Evolutionary conservation across 2,113 vertebrate species (phyloP).

Genomic region (Pomatostomus ruficeps): DNA sequence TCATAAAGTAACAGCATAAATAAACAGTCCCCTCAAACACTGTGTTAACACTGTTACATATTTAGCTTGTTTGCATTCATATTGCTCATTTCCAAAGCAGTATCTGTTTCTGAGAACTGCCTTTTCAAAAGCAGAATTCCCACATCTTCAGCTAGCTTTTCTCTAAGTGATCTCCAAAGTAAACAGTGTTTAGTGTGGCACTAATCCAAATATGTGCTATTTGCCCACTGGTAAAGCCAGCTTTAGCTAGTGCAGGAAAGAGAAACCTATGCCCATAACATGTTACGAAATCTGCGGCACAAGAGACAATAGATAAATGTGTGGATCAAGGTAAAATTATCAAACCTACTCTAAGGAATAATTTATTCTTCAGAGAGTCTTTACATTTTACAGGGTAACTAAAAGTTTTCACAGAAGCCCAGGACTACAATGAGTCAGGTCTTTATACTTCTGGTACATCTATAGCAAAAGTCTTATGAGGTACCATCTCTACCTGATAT

Average conservation of each 20-base stretch:
- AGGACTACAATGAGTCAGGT: background rate
- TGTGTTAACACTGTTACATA: slow-evolving; percentile 47
- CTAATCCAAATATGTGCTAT: slow-evolving; percentile 56
- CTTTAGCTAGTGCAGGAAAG: slow-evolving; percentile 9
- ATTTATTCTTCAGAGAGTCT: background rate
- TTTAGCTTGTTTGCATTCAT: slow-evolving; percentile 38
- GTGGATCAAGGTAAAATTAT: background rate
- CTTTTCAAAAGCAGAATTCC: slow-evolving; percentile 62
- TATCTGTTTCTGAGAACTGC: slow-evolving; percentile 50
- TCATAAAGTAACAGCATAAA: slow-evolving; percentile 57
- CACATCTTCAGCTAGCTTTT: slow-evolving; percentile 45
- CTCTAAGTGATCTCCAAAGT: slow-evolving; percentile 60
- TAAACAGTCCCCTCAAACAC: background rate
- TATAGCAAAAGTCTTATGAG: background rate
- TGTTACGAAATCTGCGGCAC: background rate
- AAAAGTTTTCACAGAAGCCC: background rate
- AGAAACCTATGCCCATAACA: background rate
- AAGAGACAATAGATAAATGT: background rate
- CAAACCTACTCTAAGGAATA: background rate
- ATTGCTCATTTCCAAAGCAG: slow-evolving; percentile 27
- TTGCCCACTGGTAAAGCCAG: slow-evolving; percentile 59
- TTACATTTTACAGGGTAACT: background rate
- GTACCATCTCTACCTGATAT: background rate
- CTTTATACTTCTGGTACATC: background rate
- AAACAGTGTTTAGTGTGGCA: slow-evolving; percentile 64